These are phyloP conservation scores for Dryobotodes eremita DNA, from an alignment of 2,888 invertebrate genomes.

Conservation along the genomic window DNA sequence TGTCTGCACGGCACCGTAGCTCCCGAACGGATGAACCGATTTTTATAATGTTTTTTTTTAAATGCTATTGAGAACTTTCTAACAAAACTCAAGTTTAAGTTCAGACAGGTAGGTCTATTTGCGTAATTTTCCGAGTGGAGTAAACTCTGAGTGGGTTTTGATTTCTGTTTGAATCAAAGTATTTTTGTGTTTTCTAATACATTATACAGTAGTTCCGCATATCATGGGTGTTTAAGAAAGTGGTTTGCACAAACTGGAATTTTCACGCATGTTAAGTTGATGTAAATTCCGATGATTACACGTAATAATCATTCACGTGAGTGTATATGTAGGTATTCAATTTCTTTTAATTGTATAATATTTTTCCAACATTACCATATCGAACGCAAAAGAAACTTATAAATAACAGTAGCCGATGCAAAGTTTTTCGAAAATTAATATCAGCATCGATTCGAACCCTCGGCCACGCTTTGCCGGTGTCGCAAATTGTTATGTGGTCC, in stretches of 20 bases:
- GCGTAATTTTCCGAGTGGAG: neutral
- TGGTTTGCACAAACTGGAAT: neutral
- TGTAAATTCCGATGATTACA: neutral
- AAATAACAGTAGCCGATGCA: conserved; percentile 64
- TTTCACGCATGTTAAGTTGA: neutral
- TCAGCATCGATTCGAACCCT: conserved; percentile 71
- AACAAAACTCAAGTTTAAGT: neutral
- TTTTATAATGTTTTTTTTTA: too few relatives aligned
- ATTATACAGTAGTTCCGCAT: neutral
- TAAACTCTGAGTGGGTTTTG: neutral
- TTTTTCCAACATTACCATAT: conserved; percentile 11
- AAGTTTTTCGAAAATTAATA: conserved; percentile 76
- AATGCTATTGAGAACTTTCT: neutral
- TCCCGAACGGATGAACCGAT: too few relatives aligned
- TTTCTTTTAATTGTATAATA: neutral
- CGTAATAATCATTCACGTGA: neutral
- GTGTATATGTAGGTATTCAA: neutral
- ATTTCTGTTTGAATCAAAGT: neutral
- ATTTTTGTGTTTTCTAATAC: neutral
- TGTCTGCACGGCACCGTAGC: too few relatives aligned
- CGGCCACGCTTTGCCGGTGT: conserved; percentile 62
- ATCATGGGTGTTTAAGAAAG: too few relatives aligned
- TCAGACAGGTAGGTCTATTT: neutral
- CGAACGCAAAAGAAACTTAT: conserved; percentile 43
- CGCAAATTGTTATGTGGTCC: conserved; percentile 45